A percentile compares a stretch with the other conserved stretches of the same genome.
Conservation (phyloP, 2,113 vertebrate species). For the Willisornis vidua region DNA sequence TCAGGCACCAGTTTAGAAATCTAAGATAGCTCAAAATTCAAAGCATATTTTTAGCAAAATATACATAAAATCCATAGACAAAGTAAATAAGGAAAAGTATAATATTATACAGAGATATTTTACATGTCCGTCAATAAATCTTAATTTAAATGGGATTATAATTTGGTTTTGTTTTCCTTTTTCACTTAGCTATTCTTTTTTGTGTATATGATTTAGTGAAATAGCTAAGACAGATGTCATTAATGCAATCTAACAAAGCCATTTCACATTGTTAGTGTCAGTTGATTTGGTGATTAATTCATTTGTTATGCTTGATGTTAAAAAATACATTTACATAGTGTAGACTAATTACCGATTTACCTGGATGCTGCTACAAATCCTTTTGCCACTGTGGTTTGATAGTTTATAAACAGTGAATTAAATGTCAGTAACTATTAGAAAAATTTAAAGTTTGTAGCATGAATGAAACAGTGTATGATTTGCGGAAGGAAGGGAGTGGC, state of each 20-base stretch:
- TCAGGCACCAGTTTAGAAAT: background rate
- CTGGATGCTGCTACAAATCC: background rate
- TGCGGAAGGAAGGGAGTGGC: background rate
- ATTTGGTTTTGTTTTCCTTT: background rate
- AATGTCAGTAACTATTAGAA: background rate
- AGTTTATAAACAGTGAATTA: background rate
- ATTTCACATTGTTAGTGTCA: background rate
- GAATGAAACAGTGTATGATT: background rate
- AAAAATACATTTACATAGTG: background rate
- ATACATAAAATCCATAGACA: background rate
- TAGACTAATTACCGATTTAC: background rate
- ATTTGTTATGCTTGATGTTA: background rate
- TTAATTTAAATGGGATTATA: background rate
- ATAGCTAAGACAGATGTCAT: background rate
- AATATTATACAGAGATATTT: background rate
- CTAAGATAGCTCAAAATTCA: background rate
- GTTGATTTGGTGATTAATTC: conserved; percentile 5
- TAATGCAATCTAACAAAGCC: background rate
- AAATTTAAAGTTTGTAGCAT: background rate
- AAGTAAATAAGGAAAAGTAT: background rate
- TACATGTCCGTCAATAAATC: background rate
- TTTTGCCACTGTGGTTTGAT: background rate
- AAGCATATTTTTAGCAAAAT: background rate
- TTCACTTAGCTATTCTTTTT: background rate
- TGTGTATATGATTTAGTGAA: background rate